phyloP scores from a whole-genome alignment of 2,888 invertebrate species.

The Apomyelois bistriatella region DNA sequence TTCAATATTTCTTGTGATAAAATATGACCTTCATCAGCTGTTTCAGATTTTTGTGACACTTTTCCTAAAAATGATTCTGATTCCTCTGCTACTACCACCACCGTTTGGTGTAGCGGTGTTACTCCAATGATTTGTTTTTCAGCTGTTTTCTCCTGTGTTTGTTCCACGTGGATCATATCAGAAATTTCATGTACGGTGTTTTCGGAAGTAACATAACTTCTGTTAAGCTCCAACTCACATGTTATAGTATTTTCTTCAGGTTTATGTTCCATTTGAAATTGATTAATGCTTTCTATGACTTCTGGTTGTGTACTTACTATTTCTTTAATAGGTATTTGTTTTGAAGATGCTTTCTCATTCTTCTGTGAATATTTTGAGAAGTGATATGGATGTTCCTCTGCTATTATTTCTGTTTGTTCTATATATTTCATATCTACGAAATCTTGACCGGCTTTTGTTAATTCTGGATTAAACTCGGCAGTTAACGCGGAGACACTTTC shows the following conservation, averaged over 20 bases:
- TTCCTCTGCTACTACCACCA: slow-evolving; percentile 41
- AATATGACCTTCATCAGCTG: slow-evolving; percentile 41
- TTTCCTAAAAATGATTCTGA: slow-evolving; percentile 28
- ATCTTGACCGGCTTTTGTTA: slow-evolving; percentile 25
- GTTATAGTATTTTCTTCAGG: slow-evolving; percentile 28
- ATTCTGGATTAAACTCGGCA: slow-evolving; percentile 18
- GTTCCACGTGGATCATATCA: slow-evolving; percentile 27
- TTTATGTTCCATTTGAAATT: slow-evolving; percentile 15
- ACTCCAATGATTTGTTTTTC: slow-evolving; percentile 39
- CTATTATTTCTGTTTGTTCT: slow-evolving; percentile 31
- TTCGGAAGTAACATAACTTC: slow-evolving; percentile 50
- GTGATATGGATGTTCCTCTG: slow-evolving; percentile 29
- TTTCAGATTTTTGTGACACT: slow-evolving; percentile 31
- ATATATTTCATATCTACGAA: slow-evolving; percentile 29
- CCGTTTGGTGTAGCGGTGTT: slow-evolving; percentile 46
- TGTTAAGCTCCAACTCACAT: slow-evolving; percentile 44
- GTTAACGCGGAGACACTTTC: slow-evolving; percentile 26
- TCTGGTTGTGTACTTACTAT: slow-evolving; percentile 40
- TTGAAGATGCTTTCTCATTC: slow-evolving; percentile 41
- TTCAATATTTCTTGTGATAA: slow-evolving; percentile 42
- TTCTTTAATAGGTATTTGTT: slow-evolving; percentile 39
- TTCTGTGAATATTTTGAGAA: slow-evolving; percentile 29
- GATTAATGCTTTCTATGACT: slow-evolving; percentile 29
- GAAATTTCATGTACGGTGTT: slow-evolving; percentile 38
- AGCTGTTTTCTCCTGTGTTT: slow-evolving; percentile 31